phyloP scores from a whole-genome alignment of 2,113 vertebrate species.

The Vidua macroura region DNA sequence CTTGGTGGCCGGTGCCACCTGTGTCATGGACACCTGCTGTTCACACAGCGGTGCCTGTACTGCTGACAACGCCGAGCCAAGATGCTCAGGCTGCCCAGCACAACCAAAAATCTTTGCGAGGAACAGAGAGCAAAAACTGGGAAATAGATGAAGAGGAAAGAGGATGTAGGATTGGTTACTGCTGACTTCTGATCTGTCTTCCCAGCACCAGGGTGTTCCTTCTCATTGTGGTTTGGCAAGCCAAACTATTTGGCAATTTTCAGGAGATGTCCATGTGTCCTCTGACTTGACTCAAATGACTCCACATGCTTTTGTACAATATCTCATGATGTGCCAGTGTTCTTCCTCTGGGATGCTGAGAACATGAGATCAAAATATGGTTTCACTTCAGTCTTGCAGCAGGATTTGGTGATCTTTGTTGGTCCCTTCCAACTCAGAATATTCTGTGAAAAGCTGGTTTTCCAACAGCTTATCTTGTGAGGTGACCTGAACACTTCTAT shows the following conservation, averaged over 20 bases:
- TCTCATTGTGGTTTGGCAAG: background rate
- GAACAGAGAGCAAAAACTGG: background rate
- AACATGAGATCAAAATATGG: background rate
- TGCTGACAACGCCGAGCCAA: background rate
- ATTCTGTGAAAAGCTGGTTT: background rate
- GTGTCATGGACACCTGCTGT: background rate
- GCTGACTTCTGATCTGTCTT: background rate
- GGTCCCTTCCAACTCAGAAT: background rate
- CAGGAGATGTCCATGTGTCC: background rate
- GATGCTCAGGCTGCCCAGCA: background rate
- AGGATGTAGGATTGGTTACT: background rate
- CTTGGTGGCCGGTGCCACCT: background rate
- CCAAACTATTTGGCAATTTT: background rate
- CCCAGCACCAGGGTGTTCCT: background rate
- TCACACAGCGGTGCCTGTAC: accelerated
- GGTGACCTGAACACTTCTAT: background rate
- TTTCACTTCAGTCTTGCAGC: constrained; percentile 27
- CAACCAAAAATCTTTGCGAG: background rate
- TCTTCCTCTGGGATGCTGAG: background rate
- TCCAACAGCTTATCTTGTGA: background rate
- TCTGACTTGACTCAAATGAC: background rate
- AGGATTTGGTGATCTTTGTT: background rate
- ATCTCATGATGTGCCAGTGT: background rate
- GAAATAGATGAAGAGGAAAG: background rate
- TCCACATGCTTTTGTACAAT: background rate